phyloP scores from a whole-genome alignment of 1,140 invertebrate genomes.

The Macrostomum lignano region DNA sequence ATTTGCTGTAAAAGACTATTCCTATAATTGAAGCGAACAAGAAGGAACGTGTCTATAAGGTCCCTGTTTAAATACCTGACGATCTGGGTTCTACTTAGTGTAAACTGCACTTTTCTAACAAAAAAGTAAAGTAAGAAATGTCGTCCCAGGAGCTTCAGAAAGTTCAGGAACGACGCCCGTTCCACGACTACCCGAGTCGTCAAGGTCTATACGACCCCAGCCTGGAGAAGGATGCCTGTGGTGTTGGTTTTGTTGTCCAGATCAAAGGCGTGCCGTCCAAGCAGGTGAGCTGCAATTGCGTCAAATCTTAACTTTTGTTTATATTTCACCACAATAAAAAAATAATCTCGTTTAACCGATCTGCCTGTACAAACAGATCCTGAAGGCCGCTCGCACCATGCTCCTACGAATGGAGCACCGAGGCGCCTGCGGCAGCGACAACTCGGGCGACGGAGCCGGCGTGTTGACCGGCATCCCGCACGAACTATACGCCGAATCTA shows the following conservation, averaged over 20 bases:
- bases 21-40: too few species aligned
- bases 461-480: conserved; percentile 82
- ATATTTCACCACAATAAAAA: background rate
- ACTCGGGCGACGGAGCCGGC: conserved; percentile 89
- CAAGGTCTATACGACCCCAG: conserved; percentile 73
- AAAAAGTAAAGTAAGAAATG: too few species aligned
- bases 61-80: too few species aligned
- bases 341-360: background rate
- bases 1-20: too few species aligned
- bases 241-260: conserved; percentile 87
- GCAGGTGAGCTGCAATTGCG: conserved; percentile 38
- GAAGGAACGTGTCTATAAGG: too few species aligned
- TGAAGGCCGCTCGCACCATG: conserved; percentile 67
- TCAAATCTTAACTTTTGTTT: conserved; percentile 5
- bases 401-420: conserved; percentile 88
- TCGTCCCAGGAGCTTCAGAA: too few species aligned
- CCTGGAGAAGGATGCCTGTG: conserved; percentile 76
- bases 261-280: conserved; percentile 71
- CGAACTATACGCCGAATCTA: too few species aligned
- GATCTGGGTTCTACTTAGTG: too few species aligned
- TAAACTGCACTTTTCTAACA: too few species aligned
- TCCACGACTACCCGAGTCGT: conserved; percentile 25
- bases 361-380: conserved; percentile 37
- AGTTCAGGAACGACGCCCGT: too few species aligned
- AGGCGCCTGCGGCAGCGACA: conserved; percentile 87